These are phyloP conservation scores for Dexiosoma caninum DNA, from an alignment of 2,888 invertebrate genomes.

Conservation along the genomic window DNA sequence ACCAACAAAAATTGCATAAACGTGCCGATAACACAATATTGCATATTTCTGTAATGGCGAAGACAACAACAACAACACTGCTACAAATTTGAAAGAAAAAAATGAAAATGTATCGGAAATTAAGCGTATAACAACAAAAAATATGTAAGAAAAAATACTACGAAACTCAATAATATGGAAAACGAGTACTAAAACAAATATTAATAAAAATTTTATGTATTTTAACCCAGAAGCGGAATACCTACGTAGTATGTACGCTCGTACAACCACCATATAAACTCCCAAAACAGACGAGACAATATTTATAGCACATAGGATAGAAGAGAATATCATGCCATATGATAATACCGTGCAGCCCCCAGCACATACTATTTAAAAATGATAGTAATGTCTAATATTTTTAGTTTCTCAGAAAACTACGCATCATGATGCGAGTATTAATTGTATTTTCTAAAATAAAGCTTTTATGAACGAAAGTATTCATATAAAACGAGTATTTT, in stretches of 20 bases:
- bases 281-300: not conserved
- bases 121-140: slow-evolving; percentile 17
- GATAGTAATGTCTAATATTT: too few species aligned
- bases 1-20: slow-evolving; percentile 65
- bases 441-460: too few species aligned
- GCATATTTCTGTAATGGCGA: slow-evolving; percentile 66
- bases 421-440: too few species aligned
- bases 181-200: not conserved
- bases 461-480: too few species aligned
- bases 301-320: not conserved
- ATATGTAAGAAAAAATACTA: not conserved
- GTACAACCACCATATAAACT: not conserved
- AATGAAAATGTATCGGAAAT: slow-evolving; percentile 43
- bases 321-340: too few species aligned
- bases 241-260: not conserved
- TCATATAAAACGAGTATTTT: too few species aligned
- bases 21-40: slow-evolving; percentile 74
- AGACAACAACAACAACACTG: slow-evolving; percentile 10
- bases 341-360: too few species aligned
- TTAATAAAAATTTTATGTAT: not conserved
- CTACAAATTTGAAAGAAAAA: not conserved
- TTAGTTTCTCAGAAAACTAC: too few species aligned
- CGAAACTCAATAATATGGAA: slow-evolving; percentile 10
- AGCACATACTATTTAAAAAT: too few species aligned
- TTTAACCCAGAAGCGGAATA: not conserved